These are phyloP conservation scores for Grammomys dolichurus DNA, from an alignment of 2,113 vertebrate genomes.

Conservation along the genomic window DNA sequence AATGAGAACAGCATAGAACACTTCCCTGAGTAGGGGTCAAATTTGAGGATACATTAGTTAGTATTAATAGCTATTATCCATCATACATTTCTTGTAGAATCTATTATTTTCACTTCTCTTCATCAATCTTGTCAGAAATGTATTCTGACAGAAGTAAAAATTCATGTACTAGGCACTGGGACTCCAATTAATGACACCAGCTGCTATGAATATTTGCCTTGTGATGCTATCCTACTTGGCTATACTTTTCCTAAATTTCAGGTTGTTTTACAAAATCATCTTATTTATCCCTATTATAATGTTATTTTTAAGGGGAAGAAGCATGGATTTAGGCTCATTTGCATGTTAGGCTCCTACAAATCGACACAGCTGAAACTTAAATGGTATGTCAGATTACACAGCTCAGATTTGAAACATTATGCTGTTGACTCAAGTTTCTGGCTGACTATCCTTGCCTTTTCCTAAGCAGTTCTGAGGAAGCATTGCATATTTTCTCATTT, in stretches of 20 bases:
- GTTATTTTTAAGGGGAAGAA: constrained; percentile 63
- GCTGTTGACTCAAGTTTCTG: constrained; percentile 45
- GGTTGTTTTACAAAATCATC: constrained; percentile 76
- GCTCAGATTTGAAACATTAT: constrained; percentile 10
- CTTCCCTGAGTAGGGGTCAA: constrained; percentile 62
- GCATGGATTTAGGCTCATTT: constrained; percentile 63
- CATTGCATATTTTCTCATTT: constrained; percentile 25
- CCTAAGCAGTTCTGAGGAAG: neutral
- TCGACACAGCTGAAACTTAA: constrained; percentile 8
- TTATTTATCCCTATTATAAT: constrained; percentile 72
- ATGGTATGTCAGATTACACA: neutral
- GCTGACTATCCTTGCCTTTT: constrained; percentile 14
- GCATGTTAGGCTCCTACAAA: constrained; percentile 57
- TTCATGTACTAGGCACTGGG: constrained; percentile 65
- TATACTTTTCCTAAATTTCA: constrained; percentile 58
- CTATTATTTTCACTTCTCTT: constrained; percentile 76
- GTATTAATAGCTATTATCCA: constrained; percentile 79
- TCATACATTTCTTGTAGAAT: constrained; percentile 75
- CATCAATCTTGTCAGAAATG: constrained; percentile 67
- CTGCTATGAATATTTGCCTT: constrained; percentile 76
- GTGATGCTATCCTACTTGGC: constrained; percentile 65
- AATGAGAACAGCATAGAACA: constrained; percentile 65
- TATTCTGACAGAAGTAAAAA: constrained; percentile 76
- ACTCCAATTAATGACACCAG: constrained; percentile 74
- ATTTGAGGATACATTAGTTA: constrained; percentile 71